Evolutionary conservation across 2,113 vertebrate species (phyloP).

Genomic region (Saiga tatarica): DNA sequence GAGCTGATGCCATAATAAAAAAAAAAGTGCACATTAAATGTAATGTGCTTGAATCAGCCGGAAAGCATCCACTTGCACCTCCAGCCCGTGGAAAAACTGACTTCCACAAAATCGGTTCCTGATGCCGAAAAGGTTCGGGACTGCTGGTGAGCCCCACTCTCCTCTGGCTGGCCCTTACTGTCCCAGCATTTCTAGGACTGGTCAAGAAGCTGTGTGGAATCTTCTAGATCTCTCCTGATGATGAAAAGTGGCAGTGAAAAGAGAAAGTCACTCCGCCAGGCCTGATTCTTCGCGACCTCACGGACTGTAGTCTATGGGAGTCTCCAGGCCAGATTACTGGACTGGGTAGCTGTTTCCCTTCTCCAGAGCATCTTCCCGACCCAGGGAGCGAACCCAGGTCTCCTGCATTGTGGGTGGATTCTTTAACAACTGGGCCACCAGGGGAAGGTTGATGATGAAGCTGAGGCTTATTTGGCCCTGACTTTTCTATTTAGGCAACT

Average conservation of each 20-base stretch:
- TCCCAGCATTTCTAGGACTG: not conserved
- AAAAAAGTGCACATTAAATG: not conserved
- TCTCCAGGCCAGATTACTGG: not conserved
- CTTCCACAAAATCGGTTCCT: not conserved
- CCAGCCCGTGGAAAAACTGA: not conserved
- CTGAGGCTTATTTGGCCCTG: not conserved
- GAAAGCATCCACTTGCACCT: not conserved
- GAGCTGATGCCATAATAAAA: not conserved
- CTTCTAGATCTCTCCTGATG: not conserved
- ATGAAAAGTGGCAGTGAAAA: not conserved
- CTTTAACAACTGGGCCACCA: not conserved
- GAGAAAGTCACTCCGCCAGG: not conserved
- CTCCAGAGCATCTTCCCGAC: not conserved
- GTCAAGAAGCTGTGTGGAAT: not conserved
- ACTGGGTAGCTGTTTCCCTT: not conserved
- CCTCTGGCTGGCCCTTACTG: not conserved
- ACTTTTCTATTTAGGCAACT: not conserved
- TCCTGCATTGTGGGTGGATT: rapidly evolving
- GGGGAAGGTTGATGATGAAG: not conserved
- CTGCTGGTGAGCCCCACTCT: not conserved
- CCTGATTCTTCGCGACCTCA: rapidly evolving
- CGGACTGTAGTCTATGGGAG: not conserved
- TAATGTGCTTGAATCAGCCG: not conserved
- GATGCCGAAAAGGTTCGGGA: not conserved
- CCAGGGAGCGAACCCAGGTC: not conserved